phyloP scores from a whole-genome alignment of 2,113 vertebrate species.

The Eolophus roseicapilla region DNA sequence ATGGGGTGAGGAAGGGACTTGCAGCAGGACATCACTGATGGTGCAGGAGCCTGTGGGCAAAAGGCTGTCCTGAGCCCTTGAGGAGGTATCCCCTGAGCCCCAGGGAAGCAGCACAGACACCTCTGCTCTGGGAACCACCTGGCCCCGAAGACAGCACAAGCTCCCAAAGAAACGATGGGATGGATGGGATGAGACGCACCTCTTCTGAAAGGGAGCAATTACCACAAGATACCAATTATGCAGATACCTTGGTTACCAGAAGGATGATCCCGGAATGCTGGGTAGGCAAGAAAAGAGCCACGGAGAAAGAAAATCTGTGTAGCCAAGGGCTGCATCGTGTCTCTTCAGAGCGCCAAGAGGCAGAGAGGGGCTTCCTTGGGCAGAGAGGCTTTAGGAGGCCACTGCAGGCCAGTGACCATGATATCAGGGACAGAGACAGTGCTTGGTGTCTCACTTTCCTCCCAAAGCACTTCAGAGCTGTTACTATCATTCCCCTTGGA shows the following conservation, averaged over 20 bases:
- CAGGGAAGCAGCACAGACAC: background rate
- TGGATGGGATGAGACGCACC: background rate
- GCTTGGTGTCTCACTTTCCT: background rate
- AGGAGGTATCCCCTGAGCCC: background rate
- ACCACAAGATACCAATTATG: slow-evolving; percentile 54
- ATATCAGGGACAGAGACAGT: background rate
- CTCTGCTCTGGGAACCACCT: background rate
- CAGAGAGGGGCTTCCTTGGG: background rate
- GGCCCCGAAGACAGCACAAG: background rate
- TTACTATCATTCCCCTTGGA: background rate
- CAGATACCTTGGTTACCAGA: slow-evolving; percentile 61
- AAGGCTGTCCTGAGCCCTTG: background rate
- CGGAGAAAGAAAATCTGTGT: background rate
- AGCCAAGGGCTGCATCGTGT: background rate
- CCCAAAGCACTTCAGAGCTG: background rate
- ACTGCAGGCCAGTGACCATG: background rate
- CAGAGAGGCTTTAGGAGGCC: background rate
- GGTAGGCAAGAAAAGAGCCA: slow-evolving; percentile 11
- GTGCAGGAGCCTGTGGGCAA: background rate
- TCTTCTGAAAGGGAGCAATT: slow-evolving; percentile 56
- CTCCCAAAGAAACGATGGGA: background rate
- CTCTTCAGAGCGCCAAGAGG: background rate
- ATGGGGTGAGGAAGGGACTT: fast-evolving
- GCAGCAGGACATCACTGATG: background rate
- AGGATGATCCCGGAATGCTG: slow-evolving; percentile 25